These are phyloP conservation scores for Alviniconcha strummeri DNA, from an alignment of 2,888 invertebrate genomes.

Conservation along the genomic window DNA sequence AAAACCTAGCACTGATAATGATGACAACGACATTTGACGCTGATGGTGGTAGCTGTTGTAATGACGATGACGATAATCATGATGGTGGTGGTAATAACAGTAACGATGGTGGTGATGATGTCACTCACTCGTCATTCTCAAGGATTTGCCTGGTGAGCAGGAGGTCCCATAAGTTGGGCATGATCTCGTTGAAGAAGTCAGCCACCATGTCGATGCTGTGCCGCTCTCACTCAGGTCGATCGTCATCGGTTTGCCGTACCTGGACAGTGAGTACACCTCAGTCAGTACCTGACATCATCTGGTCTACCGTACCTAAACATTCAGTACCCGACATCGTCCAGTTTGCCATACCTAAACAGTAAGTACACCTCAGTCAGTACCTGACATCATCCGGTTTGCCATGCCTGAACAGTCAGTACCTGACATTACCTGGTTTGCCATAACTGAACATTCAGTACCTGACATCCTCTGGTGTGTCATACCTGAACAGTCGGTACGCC, in stretches of 20 bases:
- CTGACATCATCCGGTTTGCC: too few species aligned
- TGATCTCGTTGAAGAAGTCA: slow-evolving; percentile 63
- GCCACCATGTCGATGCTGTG: slow-evolving; percentile 66
- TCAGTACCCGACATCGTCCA: too few species aligned
- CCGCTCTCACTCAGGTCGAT: slow-evolving; percentile 73
- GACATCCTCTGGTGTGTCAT: too few species aligned
- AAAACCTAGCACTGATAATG: neutral
- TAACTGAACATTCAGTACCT: too few species aligned
- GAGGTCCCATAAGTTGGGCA: slow-evolving; percentile 60
- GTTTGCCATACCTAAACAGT: too few species aligned
- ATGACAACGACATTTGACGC: neutral
- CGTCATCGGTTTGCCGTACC: slow-evolving; percentile 38
- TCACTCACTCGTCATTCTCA: slow-evolving; percentile 62
- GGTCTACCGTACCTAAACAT: too few species aligned
- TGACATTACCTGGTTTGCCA: too few species aligned
- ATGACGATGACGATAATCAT: slow-evolving; percentile 4
- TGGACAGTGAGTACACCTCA: too few species aligned
- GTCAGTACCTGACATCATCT: too few species aligned
- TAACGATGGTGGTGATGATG: slow-evolving; percentile 3
- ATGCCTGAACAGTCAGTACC: too few species aligned
- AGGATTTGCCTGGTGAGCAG: slow-evolving; percentile 69
- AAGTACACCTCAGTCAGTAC: too few species aligned
- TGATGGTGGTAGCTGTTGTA: neutral
- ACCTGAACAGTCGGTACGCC: too few species aligned
- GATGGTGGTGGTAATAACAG: neutral